phyloP scores from a whole-genome alignment of 2,888 invertebrate genomes.

The Limnephilus marmoratus region DNA sequence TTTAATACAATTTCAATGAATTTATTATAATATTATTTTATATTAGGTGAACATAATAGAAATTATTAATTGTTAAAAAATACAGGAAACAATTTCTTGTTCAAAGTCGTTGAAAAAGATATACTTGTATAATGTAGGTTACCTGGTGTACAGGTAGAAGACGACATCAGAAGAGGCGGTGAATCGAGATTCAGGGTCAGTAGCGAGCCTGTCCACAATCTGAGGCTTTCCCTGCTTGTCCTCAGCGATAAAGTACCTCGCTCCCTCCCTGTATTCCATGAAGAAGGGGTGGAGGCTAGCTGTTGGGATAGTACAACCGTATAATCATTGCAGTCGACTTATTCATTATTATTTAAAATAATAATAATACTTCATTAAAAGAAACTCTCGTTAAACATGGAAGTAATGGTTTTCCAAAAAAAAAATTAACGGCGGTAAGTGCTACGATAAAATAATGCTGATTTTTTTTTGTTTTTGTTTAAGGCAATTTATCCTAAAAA shows the following conservation, averaged over 20 bases:
- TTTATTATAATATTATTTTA: no score
- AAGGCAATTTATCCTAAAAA: no score
- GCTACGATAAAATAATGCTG: not conserved
- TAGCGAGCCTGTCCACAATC: slow-evolving; percentile 53
- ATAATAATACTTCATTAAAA: no score
- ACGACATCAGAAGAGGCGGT: slow-evolving; percentile 44
- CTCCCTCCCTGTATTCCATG: slow-evolving; percentile 55
- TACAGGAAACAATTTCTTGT: no score
- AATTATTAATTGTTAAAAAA: no score
- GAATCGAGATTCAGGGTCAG: slow-evolving; percentile 51
- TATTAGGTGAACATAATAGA: no score
- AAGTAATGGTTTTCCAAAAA: not conserved
- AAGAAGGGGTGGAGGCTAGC: slow-evolving; percentile 55
- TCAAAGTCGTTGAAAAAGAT: no score
- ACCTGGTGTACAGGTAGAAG: slow-evolving; percentile 58
- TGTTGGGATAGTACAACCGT: slow-evolving; percentile 46
- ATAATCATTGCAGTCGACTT: not conserved
- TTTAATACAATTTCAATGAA: no score
- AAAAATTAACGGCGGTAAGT: not conserved
- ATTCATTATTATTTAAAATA: not conserved
- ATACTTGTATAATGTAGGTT: not conserved
- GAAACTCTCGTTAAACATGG: not conserved
- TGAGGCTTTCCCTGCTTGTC: slow-evolving; percentile 48
- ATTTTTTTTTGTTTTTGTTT: no score
- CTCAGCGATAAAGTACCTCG: slow-evolving; percentile 47